Base-by-base conservation (phyloP, 2,888 invertebrate genomes). In the Acholoe squamosa region DNA sequence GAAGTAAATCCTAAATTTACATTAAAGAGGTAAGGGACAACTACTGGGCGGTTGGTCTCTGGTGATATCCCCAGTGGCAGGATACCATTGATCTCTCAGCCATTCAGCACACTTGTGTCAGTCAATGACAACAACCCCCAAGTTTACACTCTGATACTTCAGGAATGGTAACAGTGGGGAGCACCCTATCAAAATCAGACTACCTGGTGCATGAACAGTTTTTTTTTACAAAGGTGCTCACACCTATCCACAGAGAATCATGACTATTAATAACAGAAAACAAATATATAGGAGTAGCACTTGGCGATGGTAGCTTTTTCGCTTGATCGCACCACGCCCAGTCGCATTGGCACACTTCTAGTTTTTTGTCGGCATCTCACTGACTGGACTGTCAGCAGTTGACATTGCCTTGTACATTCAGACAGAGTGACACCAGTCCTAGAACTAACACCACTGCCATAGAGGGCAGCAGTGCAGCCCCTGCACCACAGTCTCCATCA, bases 401-500 rank as follows among this genome's bases (percentile, higher is more conserved):
- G 80, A 43, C 34, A 0, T 16, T 1, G 19, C 80, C 80, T 25
- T 43, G 80, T 19, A n/a, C 22, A 16, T 10, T 7, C 22, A 43
- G 22, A 16, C 80, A 80, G 34, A 80, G 43, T 33, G 34, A 3
- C 12, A 43, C 34, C 16, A 34, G 5, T 43, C 34, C 34, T 31
- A 76, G 28, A 34, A 80, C 43, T 16, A 80, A 10, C 34, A 80
- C 34, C 33, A 80, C 14, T n/a, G 22, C 5, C 80, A 43, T n/a
- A 25, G 86, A 86, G 25, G 86, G 86, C 52, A 86, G 86, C 16
- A 86, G 86, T 0, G 28, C 19, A 14, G 86, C 52, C 25, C 54
- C 86, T 7, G 86, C 52, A 25, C 86, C 86, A 28, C 86, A 86
- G 54, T 86, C 86, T 10, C 54, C 54, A 28, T 86, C 86, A 28